A percentile compares a stretch with the other conserved stretches of the same genome.
phyloP scores from a whole-genome alignment of 2,797 vertebrate genomes.

The Neosilurus mollespiculum region DNA sequence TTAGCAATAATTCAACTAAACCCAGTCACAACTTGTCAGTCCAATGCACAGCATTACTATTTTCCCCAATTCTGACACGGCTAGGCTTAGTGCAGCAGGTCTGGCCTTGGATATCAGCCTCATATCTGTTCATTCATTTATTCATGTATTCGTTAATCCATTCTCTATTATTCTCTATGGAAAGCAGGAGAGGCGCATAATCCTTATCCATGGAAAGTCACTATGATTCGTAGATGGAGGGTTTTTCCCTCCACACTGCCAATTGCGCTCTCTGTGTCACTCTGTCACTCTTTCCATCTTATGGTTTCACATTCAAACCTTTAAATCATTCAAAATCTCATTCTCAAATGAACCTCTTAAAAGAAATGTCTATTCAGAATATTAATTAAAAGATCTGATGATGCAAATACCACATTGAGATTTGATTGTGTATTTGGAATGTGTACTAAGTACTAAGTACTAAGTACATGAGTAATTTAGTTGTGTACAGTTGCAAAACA shows the following conservation, averaged over 20 bases:
- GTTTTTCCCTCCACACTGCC: conserved; percentile 28
- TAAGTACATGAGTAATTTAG: conserved; percentile 19
- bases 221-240: conserved; percentile 19
- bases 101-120: conserved; percentile 50
- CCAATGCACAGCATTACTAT: conserved; percentile 32
- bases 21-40: conserved; percentile 24
- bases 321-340: conserved; percentile 26
- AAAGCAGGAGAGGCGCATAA: conserved; percentile 49
- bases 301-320: conserved; percentile 39
- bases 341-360: conserved; percentile 41
- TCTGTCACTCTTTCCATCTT: conserved; percentile 27
- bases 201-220: conserved; percentile 45
- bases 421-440: neutral
- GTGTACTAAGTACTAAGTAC: conserved; percentile 20
- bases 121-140: conserved; percentile 56
- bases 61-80: conserved; percentile 45
- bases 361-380: conserved; percentile 28
- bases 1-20: conserved; percentile 3
- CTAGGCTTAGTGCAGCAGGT: conserved; percentile 29
- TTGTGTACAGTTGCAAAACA: conserved; percentile 11
- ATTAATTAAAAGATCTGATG: conserved; percentile 41
- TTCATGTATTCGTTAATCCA: conserved; percentile 54
- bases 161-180: conserved; percentile 51
- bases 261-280: conserved; percentile 17
- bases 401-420: conserved; percentile 28